phyloP scores from a whole-genome alignment of 1,140 invertebrate genomes.

The Geopemphigus sp. region DNA sequence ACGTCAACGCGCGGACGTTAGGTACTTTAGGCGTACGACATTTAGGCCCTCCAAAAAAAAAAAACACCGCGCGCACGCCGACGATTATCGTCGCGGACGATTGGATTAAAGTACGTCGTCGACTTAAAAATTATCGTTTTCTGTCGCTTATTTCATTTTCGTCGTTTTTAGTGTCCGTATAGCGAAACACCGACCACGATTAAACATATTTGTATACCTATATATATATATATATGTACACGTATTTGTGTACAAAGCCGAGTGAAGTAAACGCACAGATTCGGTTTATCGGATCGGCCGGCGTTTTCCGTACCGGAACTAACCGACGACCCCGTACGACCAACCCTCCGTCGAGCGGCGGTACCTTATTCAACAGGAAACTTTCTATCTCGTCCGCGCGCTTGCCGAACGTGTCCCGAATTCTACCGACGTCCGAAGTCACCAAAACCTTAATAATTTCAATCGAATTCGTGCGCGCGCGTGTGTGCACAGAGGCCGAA shows the following conservation, averaged over 20 bases:
- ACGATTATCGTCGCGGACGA: too few relatives aligned
- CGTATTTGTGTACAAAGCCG: neutral
- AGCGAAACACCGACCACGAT: neutral
- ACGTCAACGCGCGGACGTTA: too few relatives aligned
- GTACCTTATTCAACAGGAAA: conserved; percentile 44
- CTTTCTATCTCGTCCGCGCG: conserved; percentile 34
- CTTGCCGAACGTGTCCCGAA: conserved; percentile 40
- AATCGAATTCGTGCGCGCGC: conserved; percentile 16
- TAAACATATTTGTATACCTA: conserved; percentile 27
- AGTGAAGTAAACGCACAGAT: conserved; percentile 11
- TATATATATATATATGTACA: neutral
- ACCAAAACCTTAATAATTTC: conserved; percentile 42
- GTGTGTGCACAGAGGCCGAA: too few relatives aligned
- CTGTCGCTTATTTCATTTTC: neutral
- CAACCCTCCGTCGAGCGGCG: too few relatives aligned
- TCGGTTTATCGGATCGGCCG: conserved; percentile 40
- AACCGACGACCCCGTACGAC: neutral
- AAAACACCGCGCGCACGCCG: too few relatives aligned
- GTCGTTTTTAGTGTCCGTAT: neutral
- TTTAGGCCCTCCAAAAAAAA: too few relatives aligned
- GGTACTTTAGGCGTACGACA: too few relatives aligned
- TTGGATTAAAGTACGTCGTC: too few relatives aligned
- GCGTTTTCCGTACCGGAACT: conserved; percentile 31
- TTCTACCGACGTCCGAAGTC: conserved; percentile 28
- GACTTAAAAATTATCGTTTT: too few relatives aligned